Base-by-base conservation (phyloP, 64 coral and sea anemone genomes). In the Pachyseris speciosa region DNA sequence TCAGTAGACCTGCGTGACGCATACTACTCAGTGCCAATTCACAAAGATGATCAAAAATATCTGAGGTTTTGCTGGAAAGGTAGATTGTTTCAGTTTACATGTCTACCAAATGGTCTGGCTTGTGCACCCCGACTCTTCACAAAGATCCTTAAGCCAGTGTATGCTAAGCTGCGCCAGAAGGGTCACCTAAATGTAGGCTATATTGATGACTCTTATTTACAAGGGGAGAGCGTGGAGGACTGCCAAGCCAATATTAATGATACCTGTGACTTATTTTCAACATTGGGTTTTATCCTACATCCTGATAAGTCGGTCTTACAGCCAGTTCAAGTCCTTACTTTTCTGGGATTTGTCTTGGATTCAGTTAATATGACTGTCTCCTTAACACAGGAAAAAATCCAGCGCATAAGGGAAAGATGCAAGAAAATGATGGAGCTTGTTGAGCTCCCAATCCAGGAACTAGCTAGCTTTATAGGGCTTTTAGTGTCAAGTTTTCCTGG, bases 351-450 rank as follows among this genome's bases (percentile, higher is more conserved):
- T 64, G 55, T 66, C 11, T 64, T 84, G 57, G 53, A 84, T 57
- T 84, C 80, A 32, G 65, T 87, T 42, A 72, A 87, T 27, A 87
- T 87, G 84, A 72, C 84, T 71, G 66, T 87, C 20, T 69, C 64
- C 26, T 45, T 87, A 72, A 87, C 64, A 26, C 34, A 31, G 39
- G 65, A 41, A 24, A 74, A 74, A 39, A 74, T 74, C 42, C 36
- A 22, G 37, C 16, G n/a, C 24, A 27, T 74, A 41, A 74, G 15
- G 71, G 71, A 74, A 74, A 42, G 16, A 1, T 74, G 36, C 24
- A 22, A 74, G 16, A 74, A 74, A 74, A 26, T 41, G 71, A 40
- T 42, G 42, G 71, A 74, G 9, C 19, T 74, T 12, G 16, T 12
- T 41, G 71, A 74, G 32, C n/a, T 74, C 2, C 71, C 36, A 22